Evolutionary conservation across 2,113 vertebrate species (phyloP).

Genomic region (Acrocephalus kingi): DNA sequence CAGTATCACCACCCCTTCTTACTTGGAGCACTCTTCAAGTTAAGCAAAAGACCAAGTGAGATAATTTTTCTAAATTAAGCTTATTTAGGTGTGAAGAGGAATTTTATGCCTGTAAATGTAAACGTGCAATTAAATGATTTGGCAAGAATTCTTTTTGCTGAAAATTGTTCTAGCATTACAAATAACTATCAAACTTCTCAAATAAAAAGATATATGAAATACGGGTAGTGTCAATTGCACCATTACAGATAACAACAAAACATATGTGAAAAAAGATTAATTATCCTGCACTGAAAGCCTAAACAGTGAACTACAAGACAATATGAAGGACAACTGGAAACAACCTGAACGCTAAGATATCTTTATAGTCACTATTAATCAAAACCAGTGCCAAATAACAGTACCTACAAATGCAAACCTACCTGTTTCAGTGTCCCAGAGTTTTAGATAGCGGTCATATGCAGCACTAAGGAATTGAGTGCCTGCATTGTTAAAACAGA

Average conservation of each 20-base stretch:
- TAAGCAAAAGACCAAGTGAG: neutral
- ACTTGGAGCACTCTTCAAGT: neutral
- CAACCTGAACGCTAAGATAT: neutral
- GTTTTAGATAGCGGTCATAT: slow-evolving; percentile 96
- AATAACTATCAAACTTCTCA: neutral
- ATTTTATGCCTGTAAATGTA: neutral
- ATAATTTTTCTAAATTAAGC: neutral
- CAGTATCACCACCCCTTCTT: neutral
- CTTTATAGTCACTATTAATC: neutral
- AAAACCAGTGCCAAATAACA: neutral
- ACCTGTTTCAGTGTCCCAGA: slow-evolving; percentile 99
- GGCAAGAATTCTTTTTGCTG: neutral
- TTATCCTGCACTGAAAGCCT: neutral
- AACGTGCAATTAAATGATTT: neutral
- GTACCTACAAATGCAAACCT: neutral
- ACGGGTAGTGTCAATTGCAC: neutral
- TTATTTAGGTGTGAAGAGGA: neutral
- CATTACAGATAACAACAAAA: neutral
- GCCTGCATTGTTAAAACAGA: slow-evolving; percentile 93
- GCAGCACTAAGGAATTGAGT: slow-evolving; percentile 93
- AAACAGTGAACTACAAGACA: neutral
- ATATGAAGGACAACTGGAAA: neutral
- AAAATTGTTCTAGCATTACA: neutral
- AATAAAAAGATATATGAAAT: neutral
- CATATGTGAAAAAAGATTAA: neutral